Evolutionary conservation across 2,797 vertebrate genomes (phyloP).

Genomic region (Orestias chungarensis): DNA sequence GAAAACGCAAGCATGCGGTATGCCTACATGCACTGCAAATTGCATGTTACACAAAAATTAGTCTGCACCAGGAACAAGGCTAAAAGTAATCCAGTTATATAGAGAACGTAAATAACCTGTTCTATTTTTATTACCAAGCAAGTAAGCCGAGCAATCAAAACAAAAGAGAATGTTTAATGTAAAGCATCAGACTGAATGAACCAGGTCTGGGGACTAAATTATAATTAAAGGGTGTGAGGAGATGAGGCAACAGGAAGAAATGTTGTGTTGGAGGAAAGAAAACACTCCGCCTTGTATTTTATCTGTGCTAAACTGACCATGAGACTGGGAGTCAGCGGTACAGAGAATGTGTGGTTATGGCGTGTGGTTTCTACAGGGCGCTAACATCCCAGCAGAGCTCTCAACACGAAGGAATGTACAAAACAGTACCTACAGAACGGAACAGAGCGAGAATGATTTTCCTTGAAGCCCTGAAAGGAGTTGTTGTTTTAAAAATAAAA

Average conservation of each 20-base stretch:
- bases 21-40: conserved; percentile 37
- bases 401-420: conserved; percentile 46
- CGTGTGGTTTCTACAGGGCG: conserved; percentile 58
- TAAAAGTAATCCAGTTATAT: conserved; percentile 32
- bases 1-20: conserved; percentile 8
- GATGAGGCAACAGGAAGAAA: conserved; percentile 38
- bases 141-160: conserved; percentile 14
- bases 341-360: conserved; percentile 62
- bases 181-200: conserved; percentile 3
- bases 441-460: conserved; percentile 30
- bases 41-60: conserved; percentile 50
- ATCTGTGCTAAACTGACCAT: conserved; percentile 67
- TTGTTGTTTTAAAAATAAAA: conserved; percentile 13
- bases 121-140: conserved; percentile 41
- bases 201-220: conserved; percentile 29
- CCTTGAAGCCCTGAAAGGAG: conserved; percentile 25
- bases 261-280: conserved; percentile 5
- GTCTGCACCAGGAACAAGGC: conserved; percentile 26
- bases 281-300: conserved; percentile 32
- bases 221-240: conserved; percentile 26
- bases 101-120: conserved; percentile 31
- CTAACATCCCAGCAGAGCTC: conserved; percentile 46
- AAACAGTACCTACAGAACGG: conserved; percentile 52
- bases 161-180: conserved; percentile 24
- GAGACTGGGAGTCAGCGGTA: conserved; percentile 58